phyloP scores from a whole-genome alignment of 2,113 vertebrate species.

The Vimba vimba region DNA sequence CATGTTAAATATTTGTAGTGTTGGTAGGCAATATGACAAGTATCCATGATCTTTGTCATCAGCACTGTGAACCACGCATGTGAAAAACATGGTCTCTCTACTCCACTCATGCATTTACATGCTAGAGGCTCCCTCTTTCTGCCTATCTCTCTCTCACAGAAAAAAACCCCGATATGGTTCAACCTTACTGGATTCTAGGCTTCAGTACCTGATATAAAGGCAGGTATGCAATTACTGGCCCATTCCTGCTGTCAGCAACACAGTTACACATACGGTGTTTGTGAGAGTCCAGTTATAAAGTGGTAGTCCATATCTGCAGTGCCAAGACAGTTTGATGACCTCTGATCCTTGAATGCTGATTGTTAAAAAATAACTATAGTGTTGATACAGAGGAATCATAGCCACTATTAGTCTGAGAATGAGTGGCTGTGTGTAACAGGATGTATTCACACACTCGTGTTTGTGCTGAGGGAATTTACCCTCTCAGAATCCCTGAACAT shows the following conservation, averaged over 20 bases:
- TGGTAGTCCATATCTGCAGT: background rate
- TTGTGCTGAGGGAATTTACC: background rate
- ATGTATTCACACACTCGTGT: background rate
- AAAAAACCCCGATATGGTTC: background rate
- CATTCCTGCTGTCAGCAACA: conserved; percentile 18
- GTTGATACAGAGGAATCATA: background rate
- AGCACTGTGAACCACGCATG: no score
- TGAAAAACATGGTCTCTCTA: no score
- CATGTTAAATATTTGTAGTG: no score
- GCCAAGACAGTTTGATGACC: background rate
- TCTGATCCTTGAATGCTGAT: background rate
- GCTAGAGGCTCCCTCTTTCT: background rate
- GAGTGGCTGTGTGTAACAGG: background rate
- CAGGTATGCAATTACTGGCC: conserved; percentile 20
- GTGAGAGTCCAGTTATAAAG: background rate
- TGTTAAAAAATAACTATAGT: background rate
- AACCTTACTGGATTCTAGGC: conserved; percentile 3
- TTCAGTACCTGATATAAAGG: background rate
- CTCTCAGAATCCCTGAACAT: background rate
- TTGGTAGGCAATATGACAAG: no score
- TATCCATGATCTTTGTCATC: no score
- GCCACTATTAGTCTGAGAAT: conserved; percentile 8
- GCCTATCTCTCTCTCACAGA: background rate
- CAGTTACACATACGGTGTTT: background rate
- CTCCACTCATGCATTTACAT: background rate